Conservation (phyloP, 2,797 vertebrate genomes). For the Amphiprion clarkii region DNA sequence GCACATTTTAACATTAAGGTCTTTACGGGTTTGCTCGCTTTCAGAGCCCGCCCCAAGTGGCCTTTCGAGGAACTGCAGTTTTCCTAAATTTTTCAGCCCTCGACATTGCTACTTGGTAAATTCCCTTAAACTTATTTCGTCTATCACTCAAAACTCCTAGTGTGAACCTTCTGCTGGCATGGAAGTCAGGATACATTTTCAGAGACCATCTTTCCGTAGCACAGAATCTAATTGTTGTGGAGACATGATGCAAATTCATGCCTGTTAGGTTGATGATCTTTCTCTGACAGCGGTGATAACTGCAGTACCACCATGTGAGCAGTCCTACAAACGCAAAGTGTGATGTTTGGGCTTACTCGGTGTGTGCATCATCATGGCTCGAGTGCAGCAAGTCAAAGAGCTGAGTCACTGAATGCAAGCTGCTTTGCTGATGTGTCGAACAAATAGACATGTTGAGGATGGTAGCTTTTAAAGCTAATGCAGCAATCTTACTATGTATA, state of each 20-base stretch:
- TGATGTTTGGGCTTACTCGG: constrained; percentile 19
- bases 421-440: constrained; percentile 37
- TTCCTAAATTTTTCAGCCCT: too few relatives aligned
- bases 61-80: too few relatives aligned
- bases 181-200: not conserved
- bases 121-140: not conserved
- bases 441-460: constrained; percentile 16
- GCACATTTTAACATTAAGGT: too few relatives aligned
- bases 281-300: constrained; percentile 9
- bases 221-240: not conserved
- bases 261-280: constrained; percentile 1
- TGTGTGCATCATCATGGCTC: constrained; percentile 22
- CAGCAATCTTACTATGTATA: constrained; percentile 4
- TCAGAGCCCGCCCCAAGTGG: too few relatives aligned
- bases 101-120: not conserved
- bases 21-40: too few relatives aligned
- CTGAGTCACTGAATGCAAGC: constrained; percentile 47
- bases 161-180: not conserved
- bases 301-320: constrained; percentile 7
- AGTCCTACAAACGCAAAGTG: constrained; percentile 22
- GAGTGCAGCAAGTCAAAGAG: constrained; percentile 42
- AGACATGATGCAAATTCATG: not conserved
- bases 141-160: not conserved
- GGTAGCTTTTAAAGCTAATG: constrained; percentile 13
- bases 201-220: not conserved